phyloP scores from a whole-genome alignment of 2,113 vertebrate genomes.

The Pipa parva region DNA sequence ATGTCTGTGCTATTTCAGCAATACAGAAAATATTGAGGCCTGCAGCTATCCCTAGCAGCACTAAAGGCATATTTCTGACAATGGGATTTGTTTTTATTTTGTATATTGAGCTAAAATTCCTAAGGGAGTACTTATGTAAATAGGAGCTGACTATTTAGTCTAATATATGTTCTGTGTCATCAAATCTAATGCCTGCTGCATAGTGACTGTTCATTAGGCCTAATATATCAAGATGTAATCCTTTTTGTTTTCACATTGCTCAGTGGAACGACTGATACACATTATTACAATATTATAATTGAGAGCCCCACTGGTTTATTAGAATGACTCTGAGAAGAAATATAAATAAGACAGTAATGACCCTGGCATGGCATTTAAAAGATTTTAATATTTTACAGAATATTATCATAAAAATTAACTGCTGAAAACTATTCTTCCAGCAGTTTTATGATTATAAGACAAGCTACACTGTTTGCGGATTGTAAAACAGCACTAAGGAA shows the following conservation, averaged over 20 bases:
- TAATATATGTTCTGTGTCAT: slow-evolving; percentile 26
- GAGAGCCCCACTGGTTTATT: neutral
- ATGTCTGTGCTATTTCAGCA: slow-evolving; percentile 12
- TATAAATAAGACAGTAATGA: too few species aligned
- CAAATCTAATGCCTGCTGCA: slow-evolving; percentile 31
- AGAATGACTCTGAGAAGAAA: neutral
- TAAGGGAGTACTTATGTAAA: slow-evolving; percentile 41
- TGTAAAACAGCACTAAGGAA: too few species aligned
- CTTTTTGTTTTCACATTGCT: slow-evolving; percentile 11
- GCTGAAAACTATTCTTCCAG: too few species aligned
- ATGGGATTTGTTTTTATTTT: slow-evolving; percentile 14
- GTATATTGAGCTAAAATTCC: slow-evolving; percentile 4
- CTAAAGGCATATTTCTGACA: slow-evolving; percentile 44
- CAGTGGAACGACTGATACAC: neutral
- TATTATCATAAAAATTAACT: too few species aligned
- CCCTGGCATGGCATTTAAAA: too few species aligned
- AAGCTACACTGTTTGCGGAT: too few species aligned
- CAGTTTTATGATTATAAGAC: too few species aligned
- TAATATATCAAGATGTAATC: slow-evolving; percentile 23
- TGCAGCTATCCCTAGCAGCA: slow-evolving; percentile 32
- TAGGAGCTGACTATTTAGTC: slow-evolving; percentile 43
- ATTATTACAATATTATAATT: slow-evolving; percentile 5
- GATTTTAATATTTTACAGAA: too few species aligned
- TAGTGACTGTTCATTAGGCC: slow-evolving; percentile 42
- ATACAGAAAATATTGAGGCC: slow-evolving; percentile 22